Base-by-base conservation (phyloP, 2,888 invertebrate genomes). In the Drosophila austrosaltans region DNA sequence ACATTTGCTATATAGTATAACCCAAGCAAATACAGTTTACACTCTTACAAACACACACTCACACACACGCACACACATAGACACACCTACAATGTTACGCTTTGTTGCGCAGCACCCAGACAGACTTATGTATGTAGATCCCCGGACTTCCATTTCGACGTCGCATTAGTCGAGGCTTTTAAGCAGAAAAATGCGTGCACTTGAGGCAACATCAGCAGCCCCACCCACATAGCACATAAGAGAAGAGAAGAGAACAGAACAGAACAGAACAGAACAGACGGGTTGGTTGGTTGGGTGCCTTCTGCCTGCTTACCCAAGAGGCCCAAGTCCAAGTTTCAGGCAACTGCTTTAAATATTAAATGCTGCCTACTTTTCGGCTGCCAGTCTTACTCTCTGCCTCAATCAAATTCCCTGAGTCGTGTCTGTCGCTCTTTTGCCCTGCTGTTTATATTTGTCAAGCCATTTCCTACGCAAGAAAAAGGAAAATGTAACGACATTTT, bases 121-220 rank as follows among this genome's bases (percentile, higher is more conserved):
- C 87, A 83, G 81, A 75, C 48, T 58, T 60, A 75, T 69, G 53
- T 64, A 58, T 65, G 69, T 44, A 53, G 62, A 32, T 53, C 22
- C 20, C 54, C 22, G 54, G 30, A 16, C 53, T 53, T 42, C 60
- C 39, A 39, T 62, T 72, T 66, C 64, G 61, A 57, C 70, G 64
- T 76, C 87, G 79, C 89, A 87, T 89, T 89, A 85, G 85, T 88
- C 81, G 81, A 75, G 88, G 85, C 89, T 87, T 87, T 85, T 87
- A 89, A 87, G 89, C 85, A 85, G 81, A 89, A 89, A 85, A 85
- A 87, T 85, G 85, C 89, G 89, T 85, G 81, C 88, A 81, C 89
- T 89, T 85, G 75, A 82, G 72, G 60, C 64, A 48, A 54, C 57
- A n/a, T 39, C 56, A 28, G 62, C 20, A 57, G 16, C 44, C 44